Evolutionary conservation across 2,888 invertebrate species (phyloP).

Genomic region (Hirtodrosophila alboralis): DNA sequence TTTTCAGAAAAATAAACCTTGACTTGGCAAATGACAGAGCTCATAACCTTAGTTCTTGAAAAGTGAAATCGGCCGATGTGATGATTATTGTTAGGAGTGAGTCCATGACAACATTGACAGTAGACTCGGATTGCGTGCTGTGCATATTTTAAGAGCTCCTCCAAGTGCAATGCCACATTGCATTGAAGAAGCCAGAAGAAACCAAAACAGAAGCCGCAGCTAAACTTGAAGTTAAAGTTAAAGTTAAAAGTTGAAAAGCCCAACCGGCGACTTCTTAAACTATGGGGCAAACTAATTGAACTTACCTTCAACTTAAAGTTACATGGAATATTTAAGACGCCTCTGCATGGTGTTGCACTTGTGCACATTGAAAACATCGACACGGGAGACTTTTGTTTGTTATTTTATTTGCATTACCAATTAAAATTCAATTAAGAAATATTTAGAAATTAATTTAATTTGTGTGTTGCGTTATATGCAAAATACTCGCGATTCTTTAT

Average conservation of each 20-base stretch:
- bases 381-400: conserved; percentile 42
- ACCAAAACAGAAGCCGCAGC: conserved; percentile 8
- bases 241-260: conserved; percentile 5
- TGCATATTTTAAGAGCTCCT: conserved; percentile 59
- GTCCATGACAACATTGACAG: conserved; percentile 30
- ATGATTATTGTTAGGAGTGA: conserved; percentile 23
- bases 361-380: conserved; percentile 42
- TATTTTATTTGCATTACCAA: conserved; percentile 23
- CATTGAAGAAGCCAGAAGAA: conserved; percentile 5
- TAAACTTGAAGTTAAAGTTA: neutral
- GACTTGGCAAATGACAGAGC: conserved; percentile 12
- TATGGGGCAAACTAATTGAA: conserved; percentile 52
- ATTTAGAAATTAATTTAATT: conserved; percentile 68
- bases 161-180: conserved; percentile 59
- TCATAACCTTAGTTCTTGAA: conserved; percentile 31
- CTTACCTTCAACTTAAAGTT: conserved; percentile 65
- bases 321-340: conserved; percentile 40
- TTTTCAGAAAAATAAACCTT: too few relatives aligned
- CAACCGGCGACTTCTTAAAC: conserved; percentile 43
- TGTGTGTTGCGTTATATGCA: conserved; percentile 44
- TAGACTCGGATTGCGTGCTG: conserved; percentile 57
- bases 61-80: conserved; percentile 47
- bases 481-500: conserved; percentile 44
- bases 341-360: conserved; percentile 48
- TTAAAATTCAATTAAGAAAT: conserved; percentile 71